Evolutionary conservation across 2,888 invertebrate species (phyloP), one percentile per base, ranked within the genome.

Genomic region (Xanthorhoe designata): DNA sequence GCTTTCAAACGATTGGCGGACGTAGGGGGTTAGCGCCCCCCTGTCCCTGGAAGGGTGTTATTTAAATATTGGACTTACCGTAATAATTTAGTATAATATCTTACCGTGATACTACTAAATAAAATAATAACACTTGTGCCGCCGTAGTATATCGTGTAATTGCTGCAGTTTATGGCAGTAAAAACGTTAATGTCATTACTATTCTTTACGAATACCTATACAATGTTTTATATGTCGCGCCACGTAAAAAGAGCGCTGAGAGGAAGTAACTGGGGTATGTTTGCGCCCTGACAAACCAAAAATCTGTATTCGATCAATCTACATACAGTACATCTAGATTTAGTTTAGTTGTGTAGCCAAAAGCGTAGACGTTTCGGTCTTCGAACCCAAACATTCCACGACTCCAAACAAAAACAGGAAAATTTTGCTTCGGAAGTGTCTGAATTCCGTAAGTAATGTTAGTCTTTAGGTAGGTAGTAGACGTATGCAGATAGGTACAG

Each of bases 1-100:
- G 87, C 88, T 88, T 83, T 88, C 80, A 85, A 79, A 77, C 79
- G 85, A 89, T 89, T 89, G 86, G 83, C 76, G 51, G 55, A 15
- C 35, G 51, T 42, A 35, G 53, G 76, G 74, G 61, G 56, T 62
- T 51, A 56, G 50, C 78, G 75, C 78, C 72, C 71, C 71, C n/a
- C n/a, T n/a, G 69, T 69, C 64, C 42, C 50, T 17, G 32, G 61
- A 35, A 55, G 60, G 60, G 64, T 53, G 19, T 8, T 54, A 51
- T 50, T 56, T 50, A 56, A 65, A 56, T 64, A 64, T 64, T 59
- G 54, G 64, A 64, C 55, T 56, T 51, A 0, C 19, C 35, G 24
- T 24, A n/a, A n/a, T n/a, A n/a, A n/a, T n/a, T n/a, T n/a, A n/a
- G n/a, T n/a, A n/a, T n/a, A n/a, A n/a, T n/a, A n/a, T n/a, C n/a